A percentile compares a stretch with the other conserved stretches of the same genome.
Evolutionary conservation across 2,113 vertebrate genomes (phyloP).

Genomic region (Syngnathus scovelli): DNA sequence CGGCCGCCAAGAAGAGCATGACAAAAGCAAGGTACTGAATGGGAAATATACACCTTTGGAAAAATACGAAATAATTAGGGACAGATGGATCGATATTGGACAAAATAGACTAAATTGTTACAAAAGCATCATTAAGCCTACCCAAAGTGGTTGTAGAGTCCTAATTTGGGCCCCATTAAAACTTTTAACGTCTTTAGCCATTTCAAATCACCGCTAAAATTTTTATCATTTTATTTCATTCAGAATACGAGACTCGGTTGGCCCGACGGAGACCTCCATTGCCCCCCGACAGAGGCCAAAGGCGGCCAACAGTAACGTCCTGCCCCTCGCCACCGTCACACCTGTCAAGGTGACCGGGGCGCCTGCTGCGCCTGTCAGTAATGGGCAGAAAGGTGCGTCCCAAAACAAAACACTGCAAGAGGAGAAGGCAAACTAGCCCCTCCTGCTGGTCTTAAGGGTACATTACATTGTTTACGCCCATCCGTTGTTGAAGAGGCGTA

Average conservation of each 20-base stretch:
- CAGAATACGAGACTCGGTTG: conserved; percentile 91
- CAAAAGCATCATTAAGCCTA: no score
- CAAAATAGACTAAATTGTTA: no score
- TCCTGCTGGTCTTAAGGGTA: neutral
- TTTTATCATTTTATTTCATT: neutral
- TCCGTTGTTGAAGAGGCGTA: neutral
- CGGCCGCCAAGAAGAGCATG: conserved; percentile 91
- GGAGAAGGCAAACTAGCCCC: neutral
- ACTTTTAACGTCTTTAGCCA: neutral
- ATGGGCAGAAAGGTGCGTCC: conserved; percentile 79
- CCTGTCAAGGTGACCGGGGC: conserved; percentile 81
- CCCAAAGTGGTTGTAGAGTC: neutral
- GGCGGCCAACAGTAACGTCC: conserved; percentile 77
- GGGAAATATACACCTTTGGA: no score
- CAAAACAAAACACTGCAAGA: neutral
- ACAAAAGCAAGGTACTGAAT: conserved; percentile 87
- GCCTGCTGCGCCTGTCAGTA: conserved; percentile 73
- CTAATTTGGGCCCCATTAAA: neutral
- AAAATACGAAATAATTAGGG: neutral
- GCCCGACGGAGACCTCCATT: conserved; percentile 97
- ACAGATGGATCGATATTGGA: no score
- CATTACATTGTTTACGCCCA: neutral
- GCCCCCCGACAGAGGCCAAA: conserved; percentile 94
- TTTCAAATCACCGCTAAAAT: neutral
- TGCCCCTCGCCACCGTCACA: conserved; percentile 81